Evolutionary conservation across 2,113 vertebrate species (phyloP), one percentile per base, ranked within the genome.

Genomic region (Oncorhynchus clarkii): DNA sequence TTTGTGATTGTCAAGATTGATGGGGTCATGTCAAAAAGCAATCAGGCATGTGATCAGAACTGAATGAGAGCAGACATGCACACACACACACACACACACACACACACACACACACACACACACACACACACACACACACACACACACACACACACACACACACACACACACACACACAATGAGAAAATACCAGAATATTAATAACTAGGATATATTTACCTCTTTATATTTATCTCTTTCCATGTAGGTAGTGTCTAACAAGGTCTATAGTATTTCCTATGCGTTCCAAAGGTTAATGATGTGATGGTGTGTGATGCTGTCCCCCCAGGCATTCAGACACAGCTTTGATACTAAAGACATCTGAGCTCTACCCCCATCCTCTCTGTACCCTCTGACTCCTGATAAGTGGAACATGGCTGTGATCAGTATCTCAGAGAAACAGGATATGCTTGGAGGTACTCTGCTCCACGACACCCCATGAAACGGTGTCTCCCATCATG

Each of bases 401-500:
- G 73, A 74, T 71, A 16, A 76, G 48, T 73, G 76, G 73, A 90
- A 86, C 74, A 74, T 48, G 49, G 73, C 70, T 27, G 67, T 72
- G 80, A 88, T 83, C 65, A 85, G 81, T 74, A 78, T 12, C 39
- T 54, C 57, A 1, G 62, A 48, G 80, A 77, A 88, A 85, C 75
- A 54, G 8, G 69, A 85, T 78, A 81, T 70, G 67, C 66, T 73
- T 67, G 24, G 59, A 45, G 24, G 71, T 65, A 72, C 80, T 71
- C 66, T 0, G 18, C 24, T 5, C 45, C 72, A 45, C 57, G 79
- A 83, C 64, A 83, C 45, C 14, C 18, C 34, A 34, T 8, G 34
- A 34, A 34, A 34, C 34, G 6, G 34, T 34, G 34, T 34, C 34
- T 34, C 34, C 6, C 34, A 34, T 34, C 34, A 34, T 34, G 34